Evolutionary conservation across 2,888 invertebrate genomes (phyloP), one percentile per base, ranked within the genome.

Genomic region (Cheilosia impressa): DNA sequence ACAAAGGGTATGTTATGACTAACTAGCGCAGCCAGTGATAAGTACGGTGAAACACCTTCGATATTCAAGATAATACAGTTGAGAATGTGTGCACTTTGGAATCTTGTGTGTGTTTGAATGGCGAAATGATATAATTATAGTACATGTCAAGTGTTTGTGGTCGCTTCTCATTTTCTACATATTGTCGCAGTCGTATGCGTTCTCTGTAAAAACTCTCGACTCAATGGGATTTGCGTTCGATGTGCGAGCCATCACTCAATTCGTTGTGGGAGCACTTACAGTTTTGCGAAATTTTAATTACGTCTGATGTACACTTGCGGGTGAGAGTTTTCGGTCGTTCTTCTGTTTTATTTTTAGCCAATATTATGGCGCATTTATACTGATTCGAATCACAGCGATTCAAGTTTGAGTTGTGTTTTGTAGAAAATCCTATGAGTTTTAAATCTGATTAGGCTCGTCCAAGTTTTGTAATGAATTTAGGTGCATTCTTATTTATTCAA

Each of bases 41-140:
- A 81, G 76, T 85, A 85, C 66, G 52, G 81, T 55, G 72, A 81
- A 81, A 81, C 81, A 85, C 85, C 85, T 85, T 68, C 75, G 84
- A 80, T 79, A 62, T 71, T 76, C 53, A 71, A 63, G 84, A 84
- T 84, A 78, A 27, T 75, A 65, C 50, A 57, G 27, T 38, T 57
- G 31, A 55, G 41, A 52, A 62, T 75, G 71, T 79, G 69, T 66
- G 45, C 41, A 58, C 41, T 45, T 38, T 47, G 69, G 69, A 60
- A 9, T 47, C 34, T 80, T 52, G 45, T 85, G 72, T 55, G 53
- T 62, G 41, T 55, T 41, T 45, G 69, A 52, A 52, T 62, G 84
- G 58, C 19, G 76, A 68, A 63, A 76, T 81, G 81, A 81, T 85
- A 85, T 68, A 85, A 85, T 85, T 85, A 65, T 69, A 76, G 76